Percentiles rank a stretch among this genome's conserved stretches.
Conservation (phyloP, 2,888 invertebrate genomes). For the Acanthococcus lagerstroemiae region DNA sequence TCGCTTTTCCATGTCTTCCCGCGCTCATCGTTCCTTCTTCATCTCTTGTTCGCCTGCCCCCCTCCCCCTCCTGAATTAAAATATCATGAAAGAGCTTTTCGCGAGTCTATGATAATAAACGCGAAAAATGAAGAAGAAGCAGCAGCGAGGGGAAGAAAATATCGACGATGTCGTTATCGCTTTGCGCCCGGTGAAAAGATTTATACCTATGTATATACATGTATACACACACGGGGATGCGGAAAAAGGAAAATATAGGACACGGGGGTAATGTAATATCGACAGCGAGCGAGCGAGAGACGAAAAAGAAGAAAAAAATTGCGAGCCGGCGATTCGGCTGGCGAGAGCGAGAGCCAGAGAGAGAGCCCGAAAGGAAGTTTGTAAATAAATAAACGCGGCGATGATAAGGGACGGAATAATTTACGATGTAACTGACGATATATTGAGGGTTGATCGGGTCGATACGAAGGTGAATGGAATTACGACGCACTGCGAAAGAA, state of each 20-base stretch:
- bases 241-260: not conserved
- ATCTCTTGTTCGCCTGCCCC: too few relatives aligned
- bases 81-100: not conserved
- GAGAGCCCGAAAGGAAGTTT: slow-evolving; percentile 7
- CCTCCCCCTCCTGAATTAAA: not conserved
- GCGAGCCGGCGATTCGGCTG: too few relatives aligned
- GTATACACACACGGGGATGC: not conserved
- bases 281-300: too few relatives aligned
- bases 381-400: slow-evolving; percentile 23
- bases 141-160: not conserved
- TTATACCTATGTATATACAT: not conserved
- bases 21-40: too few relatives aligned
- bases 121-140: not conserved
- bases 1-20: too few relatives aligned
- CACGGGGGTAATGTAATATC: too few relatives aligned
- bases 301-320: too few relatives aligned
- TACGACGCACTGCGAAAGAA: too few relatives aligned
- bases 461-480: too few relatives aligned
- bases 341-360: too few relatives aligned
- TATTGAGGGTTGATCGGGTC: slow-evolving; percentile 23
- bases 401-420: slow-evolving; percentile 25
- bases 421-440: slow-evolving; percentile 26
- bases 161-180: slow-evolving; percentile 18
- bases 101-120: not conserved
- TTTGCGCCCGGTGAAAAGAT: slow-evolving; percentile 7